Base-by-base conservation (phyloP, 1,140 invertebrate genomes). In the Calosoma granatense region DNA sequence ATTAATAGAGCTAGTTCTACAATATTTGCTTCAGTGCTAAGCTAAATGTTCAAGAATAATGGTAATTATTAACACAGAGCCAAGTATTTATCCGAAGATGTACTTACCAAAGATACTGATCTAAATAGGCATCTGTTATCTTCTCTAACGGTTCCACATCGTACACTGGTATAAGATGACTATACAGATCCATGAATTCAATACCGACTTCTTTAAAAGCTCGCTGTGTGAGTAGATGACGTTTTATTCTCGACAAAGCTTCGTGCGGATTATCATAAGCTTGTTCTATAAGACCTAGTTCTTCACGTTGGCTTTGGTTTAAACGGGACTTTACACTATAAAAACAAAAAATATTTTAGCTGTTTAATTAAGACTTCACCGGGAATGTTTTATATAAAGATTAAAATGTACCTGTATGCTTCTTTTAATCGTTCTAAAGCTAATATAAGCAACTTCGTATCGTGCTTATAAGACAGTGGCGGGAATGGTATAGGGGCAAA, bases 191-290 rank as follows among this genome's bases (percentile, higher is more conserved):
- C 97, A 99, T 99, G 72, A 99, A 99, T 73, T 99, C 97, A 65
- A 99, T 99, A 14, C 95, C 94, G 57, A 92, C 92, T 82, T 99
- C 96, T 78, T 98, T 97, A 69, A 99, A 99, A 22, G 94, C 92
- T 75, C 97, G 81, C 72, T 98, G 96, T 0, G 97, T 99, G 0
- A 99, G 76, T 63, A 99, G 78, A 77, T 99, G 97, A 84, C 97
- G 90, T 72, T 99, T 99, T 64, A 99, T 99, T 67, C 97, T 87
- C 0, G 97, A 99, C 51, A 99, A 72, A 1, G 97, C 97, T 73
- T 99, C 97, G 64, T 99, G 97, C 55, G 97, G 97, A 79, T 99
- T 99, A 71, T 99, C 97, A 69, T 99, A 99, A 0, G 97, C 97
- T 72, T 99, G 97, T 74, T 99, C 97, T 66, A 99, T 99, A 1